These are phyloP conservation scores for Sarcophaga rosellei DNA, from an alignment of 2,888 invertebrate genomes.

Conservation along the genomic window DNA sequence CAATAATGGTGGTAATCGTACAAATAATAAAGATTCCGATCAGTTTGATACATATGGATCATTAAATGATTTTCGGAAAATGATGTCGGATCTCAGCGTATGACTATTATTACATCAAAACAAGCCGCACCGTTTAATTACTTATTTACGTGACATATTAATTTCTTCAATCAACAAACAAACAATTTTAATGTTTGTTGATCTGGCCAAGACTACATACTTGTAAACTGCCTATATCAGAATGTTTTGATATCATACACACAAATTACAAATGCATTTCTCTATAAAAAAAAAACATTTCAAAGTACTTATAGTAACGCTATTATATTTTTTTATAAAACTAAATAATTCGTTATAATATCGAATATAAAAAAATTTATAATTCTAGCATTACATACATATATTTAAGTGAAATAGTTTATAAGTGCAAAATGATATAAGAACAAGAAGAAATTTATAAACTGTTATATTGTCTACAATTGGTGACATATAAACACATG, in stretches of 20 bases:
- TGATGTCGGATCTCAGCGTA: slow-evolving; percentile 89
- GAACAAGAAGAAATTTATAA: too few relatives aligned
- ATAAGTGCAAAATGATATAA: too few relatives aligned
- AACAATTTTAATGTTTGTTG: slow-evolving; percentile 10
- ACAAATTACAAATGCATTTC: too few relatives aligned
- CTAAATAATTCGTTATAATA: not conserved
- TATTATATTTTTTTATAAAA: slow-evolving; percentile 3
- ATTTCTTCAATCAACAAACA: not conserved
- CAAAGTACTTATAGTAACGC: not conserved
- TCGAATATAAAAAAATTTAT: too few relatives aligned
- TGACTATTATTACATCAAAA: slow-evolving; percentile 74
- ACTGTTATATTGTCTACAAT: too few relatives aligned
- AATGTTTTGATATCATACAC: not conserved
- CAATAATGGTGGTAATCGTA: slow-evolving; percentile 30
- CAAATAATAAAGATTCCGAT: slow-evolving; percentile 80
- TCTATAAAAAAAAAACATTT: too few relatives aligned
- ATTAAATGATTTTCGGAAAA: slow-evolving; percentile 87
- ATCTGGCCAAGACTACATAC: not conserved
- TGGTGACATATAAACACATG: too few relatives aligned
- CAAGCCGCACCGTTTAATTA: slow-evolving; percentile 53
- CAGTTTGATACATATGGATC: slow-evolving; percentile 89
- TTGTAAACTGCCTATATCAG: not conserved
- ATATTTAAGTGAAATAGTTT: too few relatives aligned
- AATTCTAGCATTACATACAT: too few relatives aligned
- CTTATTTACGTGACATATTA: not conserved